Evolutionary conservation across 2,888 invertebrate genomes (phyloP), one percentile per base, ranked within the genome.

Genomic region (Limnephilus marmoratus): DNA sequence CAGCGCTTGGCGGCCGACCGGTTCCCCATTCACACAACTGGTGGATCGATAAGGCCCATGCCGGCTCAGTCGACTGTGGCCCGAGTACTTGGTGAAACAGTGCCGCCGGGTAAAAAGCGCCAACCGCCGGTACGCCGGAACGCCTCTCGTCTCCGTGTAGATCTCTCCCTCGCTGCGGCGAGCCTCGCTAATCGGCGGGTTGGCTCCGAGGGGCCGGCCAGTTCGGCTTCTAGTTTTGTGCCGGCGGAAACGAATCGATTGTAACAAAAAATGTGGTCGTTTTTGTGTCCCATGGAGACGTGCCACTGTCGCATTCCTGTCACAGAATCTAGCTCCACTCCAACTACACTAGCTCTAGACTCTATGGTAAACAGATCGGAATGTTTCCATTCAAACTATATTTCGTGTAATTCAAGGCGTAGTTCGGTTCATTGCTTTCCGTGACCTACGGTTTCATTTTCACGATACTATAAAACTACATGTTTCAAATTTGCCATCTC

Each of bases 101-200:
- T 15, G 85, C 49, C 41, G 31, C 41, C 24, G 88, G 49, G 85
- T 90, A 92, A 31, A 90, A 92, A 90, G 90, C 89, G 34, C 90
- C 34, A n/a, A 18, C 81, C 41, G 41, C 29, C 31, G 24, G n/a
- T 87, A 31, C 45, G 18, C 87, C 24, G 82, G 29, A 18, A 37
- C 96, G 96, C 96, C 31, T 37, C 49, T 96, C 96, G 96, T 96
- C 96, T 96, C 96, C 96, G 94, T 94, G 93, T 96, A 95, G 95
- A 96, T 96, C 96, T 96, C 96, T 95, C 96, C 95, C 95, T 95
- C 95, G 96, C 92, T 85, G 91, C 91, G 94, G 93, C 92, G 93
- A 94, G 93, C 94, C 93, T 5, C 81, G 90, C 90, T 81, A 41
- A 12, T 80, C 96, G 96, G 96, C 96, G 96, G 96, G 96, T 96